These are phyloP conservation scores for Serranus cabrilla DNA, from an alignment of 2,797 vertebrate species.

Conservation along the genomic window DNA sequence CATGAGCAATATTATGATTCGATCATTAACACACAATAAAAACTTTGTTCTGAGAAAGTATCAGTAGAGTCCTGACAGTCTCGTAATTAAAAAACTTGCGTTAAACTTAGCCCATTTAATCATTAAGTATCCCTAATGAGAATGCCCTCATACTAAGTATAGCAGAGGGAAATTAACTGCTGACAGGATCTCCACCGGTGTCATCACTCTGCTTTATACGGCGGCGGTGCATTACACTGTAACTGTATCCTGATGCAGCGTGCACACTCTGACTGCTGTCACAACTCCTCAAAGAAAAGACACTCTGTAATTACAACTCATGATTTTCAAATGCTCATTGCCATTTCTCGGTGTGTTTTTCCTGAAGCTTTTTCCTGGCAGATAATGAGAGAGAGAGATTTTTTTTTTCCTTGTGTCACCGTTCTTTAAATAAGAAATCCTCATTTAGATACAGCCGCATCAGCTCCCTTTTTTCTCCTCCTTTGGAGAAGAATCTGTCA, in stretches of 20 bases:
- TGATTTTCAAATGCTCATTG: background rate
- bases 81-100: constrained; percentile 41
- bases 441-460: constrained; percentile 27
- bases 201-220: constrained; percentile 37
- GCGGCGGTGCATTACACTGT: constrained; percentile 17
- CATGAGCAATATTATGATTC: background rate
- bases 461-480: constrained; percentile 12
- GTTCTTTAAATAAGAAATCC: constrained; percentile 11
- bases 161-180: constrained; percentile 54
- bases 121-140: constrained; percentile 57
- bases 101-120: constrained; percentile 49
- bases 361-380: background rate
- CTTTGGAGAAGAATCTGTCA: constrained; percentile 43
- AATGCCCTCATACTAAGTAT: constrained; percentile 22
- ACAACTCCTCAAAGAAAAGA: constrained; percentile 12
- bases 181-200: constrained; percentile 37
- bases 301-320: constrained; percentile 9
- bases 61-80: constrained; percentile 27
- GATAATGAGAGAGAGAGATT: constrained; percentile 32
- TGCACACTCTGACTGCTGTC: constrained; percentile 6
- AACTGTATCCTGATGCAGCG: constrained; percentile 1
- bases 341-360: background rate
- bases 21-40: background rate
- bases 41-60: constrained; percentile 7
- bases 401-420: constrained; percentile 17